Base-by-base conservation (phyloP, 2,797 vertebrate genomes). In the Microcaecilia unicolor region DNA sequence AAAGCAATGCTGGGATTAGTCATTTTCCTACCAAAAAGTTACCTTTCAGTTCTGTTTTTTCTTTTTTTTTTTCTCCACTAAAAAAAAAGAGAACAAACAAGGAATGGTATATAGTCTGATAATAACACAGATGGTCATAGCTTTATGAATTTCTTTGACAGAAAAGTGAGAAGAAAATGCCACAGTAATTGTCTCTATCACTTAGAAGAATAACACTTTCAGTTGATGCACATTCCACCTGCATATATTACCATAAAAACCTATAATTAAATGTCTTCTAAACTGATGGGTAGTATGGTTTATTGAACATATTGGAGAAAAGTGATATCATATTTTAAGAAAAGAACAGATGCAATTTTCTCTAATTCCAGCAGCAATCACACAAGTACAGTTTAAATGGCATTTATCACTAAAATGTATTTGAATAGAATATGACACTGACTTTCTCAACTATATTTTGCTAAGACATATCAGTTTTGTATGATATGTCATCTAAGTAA, bases 141-240 rank as follows among this genome's bases (percentile, higher is more conserved):
- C 8, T 40, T 47, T 34, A 25, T 25, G 39, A 30, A 17, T 34
- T 29, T 25, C 26, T 30, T 30, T 17, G 21, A 40, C 33, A 37
- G 20, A 22, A n/a, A 29, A 45, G 18, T 28, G 34, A 37, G 37
- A 34, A 13, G 26, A 40, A 40, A 47, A 47, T 47, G 44, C 27
- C 33, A 27, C 41, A 26, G 32, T 51, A 51, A 51, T 51, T 48
- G 18, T 41, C 48, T n/a, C n/a, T n/a, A n/a, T 40, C 32, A 13
- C 10, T 44, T 37, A 30, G 16, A 17, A 38, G 54, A 64, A 44
- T 44, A 37, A 26, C 22, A 15, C 31, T 58, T 26, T 11, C 24
- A 27, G 22, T 9, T 57, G 17, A 28, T 53, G 25, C 14, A 4
- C 25, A 22, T 32, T 44, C 36, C 31, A 18, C n/a, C 11, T 34